Base-by-base conservation (phyloP, 2,888 invertebrate species). In the Terebella lapidaria region DNA sequence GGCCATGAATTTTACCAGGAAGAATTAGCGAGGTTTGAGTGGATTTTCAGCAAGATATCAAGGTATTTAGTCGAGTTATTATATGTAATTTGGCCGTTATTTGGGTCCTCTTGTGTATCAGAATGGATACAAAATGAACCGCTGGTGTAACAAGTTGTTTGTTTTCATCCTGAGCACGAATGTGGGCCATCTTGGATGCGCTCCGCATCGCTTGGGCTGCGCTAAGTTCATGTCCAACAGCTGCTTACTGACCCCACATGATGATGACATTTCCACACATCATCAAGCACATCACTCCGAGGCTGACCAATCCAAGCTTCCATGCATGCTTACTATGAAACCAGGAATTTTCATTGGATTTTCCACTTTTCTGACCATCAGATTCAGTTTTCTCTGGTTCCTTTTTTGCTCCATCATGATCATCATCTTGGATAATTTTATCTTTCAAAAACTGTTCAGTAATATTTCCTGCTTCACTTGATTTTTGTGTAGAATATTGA, bases 311-410 rank as follows among this genome's bases (percentile, higher is more conserved):
- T 15, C 75, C 74, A 22, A 72, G 54, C 58, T 74, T 75, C 75
- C 75, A 75, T 1, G 73, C 71, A 67, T 75, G 72, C 59, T 71
- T 71, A 5, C 72, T 71, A 18, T 68, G 67, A 42, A 62, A 67
- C 72, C 72, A 73, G 51, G 70, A 67, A n/a, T 68, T 66, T 47
- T 68, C 66, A 5, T 49, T 49, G 5, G 10, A 5, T 27, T 53
- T 28, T 27, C 22, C 53, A 53, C 5, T 28, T 53, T 25, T 49
- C 22, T 49, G 10, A 22, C n/a, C 10, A 49, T 49, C 49, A n/a
- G 49, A n/a, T 49, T 22, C 49, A 20, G 49, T 49, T 22, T 49
- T 35, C 10, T 35, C 35, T 15, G 10, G 10, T 35, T 35, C 35
- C 10, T 18, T 35, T 35, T 35, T 35, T 35, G 35, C 18, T 35